Evolutionary conservation across 2,113 vertebrate genomes (phyloP).

Genomic region (Nyctereutes procyonoides): DNA sequence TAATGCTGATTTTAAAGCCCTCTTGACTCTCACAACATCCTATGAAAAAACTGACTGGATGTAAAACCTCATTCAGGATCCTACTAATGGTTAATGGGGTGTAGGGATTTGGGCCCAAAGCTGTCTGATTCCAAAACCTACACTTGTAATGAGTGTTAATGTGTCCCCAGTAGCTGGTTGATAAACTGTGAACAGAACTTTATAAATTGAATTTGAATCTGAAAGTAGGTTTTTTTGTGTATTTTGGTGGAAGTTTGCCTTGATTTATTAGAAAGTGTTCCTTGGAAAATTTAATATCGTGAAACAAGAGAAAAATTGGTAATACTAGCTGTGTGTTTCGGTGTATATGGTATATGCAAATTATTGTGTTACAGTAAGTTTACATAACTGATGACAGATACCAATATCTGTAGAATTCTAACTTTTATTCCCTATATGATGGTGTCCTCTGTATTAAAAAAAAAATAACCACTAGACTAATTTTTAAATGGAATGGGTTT

Average conservation of each 20-base stretch:
- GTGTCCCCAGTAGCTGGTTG: not conserved
- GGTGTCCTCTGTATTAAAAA: not conserved
- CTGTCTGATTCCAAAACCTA: not conserved
- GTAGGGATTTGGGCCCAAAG: not conserved
- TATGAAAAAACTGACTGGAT: not conserved
- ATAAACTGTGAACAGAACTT: not conserved
- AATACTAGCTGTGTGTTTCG: not conserved
- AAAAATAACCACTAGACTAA: not conserved
- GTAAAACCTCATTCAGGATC: not conserved
- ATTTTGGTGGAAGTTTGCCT: conserved; percentile 41
- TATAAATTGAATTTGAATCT: conserved; percentile 8
- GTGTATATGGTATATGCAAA: not conserved
- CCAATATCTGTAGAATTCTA: not conserved
- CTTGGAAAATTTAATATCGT: not conserved
- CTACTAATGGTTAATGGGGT: not conserved
- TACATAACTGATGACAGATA: not conserved
- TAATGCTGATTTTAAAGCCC: not conserved
- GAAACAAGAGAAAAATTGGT: not conserved
- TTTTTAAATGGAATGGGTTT: not conserved
- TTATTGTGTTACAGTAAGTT: not conserved
- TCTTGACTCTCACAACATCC: not conserved
- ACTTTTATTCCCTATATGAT: not conserved
- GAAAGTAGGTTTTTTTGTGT: conserved; percentile 1
- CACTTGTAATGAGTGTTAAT: not conserved
- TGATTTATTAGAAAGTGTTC: not conserved